Conservation (phyloP, 2,888 invertebrate species). For the Polyommatus iphigenia region DNA sequence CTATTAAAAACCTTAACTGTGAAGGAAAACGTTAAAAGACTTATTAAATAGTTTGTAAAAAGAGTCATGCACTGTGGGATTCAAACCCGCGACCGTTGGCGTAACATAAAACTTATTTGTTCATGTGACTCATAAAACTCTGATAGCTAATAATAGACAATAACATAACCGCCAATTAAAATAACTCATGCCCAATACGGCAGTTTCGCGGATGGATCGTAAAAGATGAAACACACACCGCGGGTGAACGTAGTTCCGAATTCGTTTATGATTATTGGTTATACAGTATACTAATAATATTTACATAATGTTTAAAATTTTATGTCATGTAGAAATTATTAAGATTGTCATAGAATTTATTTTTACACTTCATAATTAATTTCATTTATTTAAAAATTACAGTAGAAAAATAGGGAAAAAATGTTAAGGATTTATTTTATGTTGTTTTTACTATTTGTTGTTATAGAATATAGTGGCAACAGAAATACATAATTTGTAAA, state of each 20-base stretch:
- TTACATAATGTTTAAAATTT: neutral
- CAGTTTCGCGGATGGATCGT: constrained; percentile 4
- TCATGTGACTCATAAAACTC: constrained; percentile 12
- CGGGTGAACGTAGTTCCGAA: neutral
- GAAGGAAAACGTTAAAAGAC: no score
- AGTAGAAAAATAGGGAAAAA: no score
- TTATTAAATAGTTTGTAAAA: neutral
- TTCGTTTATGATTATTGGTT: neutral
- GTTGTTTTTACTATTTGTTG: no score
- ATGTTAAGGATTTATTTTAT: no score
- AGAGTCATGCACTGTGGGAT: neutral
- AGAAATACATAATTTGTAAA: no score
- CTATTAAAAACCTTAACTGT: no score
- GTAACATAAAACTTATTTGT: constrained; percentile 8
- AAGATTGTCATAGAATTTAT: no score
- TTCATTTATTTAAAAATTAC: no score
- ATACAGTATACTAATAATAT: no score
- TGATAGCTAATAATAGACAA: constrained; percentile 26
- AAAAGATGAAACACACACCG: neutral
- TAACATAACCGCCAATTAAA: constrained; percentile 18
- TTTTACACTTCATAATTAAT: no score
- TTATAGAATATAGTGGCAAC: no score
- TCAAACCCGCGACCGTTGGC: neutral
- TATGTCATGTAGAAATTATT: neutral
- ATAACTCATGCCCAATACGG: neutral